Base-by-base conservation (phyloP, 2,888 invertebrate genomes). In the Protula sp. region DNA sequence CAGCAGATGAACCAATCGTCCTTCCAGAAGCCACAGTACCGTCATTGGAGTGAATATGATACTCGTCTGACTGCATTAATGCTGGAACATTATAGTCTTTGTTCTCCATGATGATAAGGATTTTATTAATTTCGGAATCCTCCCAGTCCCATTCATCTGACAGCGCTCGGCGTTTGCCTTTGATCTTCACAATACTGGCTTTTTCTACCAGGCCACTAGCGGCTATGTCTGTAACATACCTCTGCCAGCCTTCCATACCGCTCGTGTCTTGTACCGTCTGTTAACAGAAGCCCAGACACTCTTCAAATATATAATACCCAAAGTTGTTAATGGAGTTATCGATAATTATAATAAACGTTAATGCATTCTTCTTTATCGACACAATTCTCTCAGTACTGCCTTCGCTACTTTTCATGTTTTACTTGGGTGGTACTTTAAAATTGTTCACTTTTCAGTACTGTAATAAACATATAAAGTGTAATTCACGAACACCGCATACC, bases 211-310 rank as follows among this genome's bases (percentile, higher is more conserved):
- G 31, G n/a, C 31, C 31, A 22, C 24, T 30, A 9, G 30, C 26
- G n/a, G 30, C 29, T 14, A 60, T 26, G 14, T 60, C 57, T 4
- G 9, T 22, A 4, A 60, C 28, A 29, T 60, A 60, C 4, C 26
- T 45, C 19, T 58, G 28, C 60, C 60, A 60, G 27, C 60, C 48
- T 19, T 58, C 57, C 58, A 60, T 57, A 26, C 57, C 57, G 4
- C 50, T 26, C 5, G 9, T 9, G 50, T 50, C 50, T 22, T 38
- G 38, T 38, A 38, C 19, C 19, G 9, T 9, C 38, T 38, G n/a
- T n/a, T n/a, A n/a, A n/a, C n/a, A n/a, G n/a, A n/a, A n/a, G n/a
- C n/a, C n/a, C n/a, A n/a, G n/a, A n/a, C n/a, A n/a, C n/a, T n/a
- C n/a, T n/a, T n/a, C n/a, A n/a, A n/a, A n/a, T n/a, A n/a, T n/a